Conservation (phyloP, 2,113 vertebrate species). For the Platysteira castanea region DNA sequence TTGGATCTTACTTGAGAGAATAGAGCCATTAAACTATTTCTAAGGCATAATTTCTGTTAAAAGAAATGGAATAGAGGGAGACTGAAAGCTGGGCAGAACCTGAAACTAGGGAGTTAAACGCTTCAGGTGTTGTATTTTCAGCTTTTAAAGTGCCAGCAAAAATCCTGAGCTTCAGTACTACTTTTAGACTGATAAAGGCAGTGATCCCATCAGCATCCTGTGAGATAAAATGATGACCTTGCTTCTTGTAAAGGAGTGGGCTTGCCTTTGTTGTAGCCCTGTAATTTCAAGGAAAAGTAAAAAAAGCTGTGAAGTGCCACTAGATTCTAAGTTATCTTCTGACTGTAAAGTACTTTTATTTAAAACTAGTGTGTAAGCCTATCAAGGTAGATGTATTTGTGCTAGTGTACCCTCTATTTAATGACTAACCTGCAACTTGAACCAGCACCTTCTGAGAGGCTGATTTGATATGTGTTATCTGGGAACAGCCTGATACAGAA, state of each 20-base stretch:
- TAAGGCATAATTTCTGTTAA: not conserved
- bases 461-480: not conserved
- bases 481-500: not conserved
- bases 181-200: not conserved
- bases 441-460: not conserved
- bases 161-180: not conserved
- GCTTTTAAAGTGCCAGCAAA: not conserved
- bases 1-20: not conserved
- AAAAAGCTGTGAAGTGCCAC: not conserved
- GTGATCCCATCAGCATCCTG: not conserved
- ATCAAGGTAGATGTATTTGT: not conserved
- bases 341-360: not conserved
- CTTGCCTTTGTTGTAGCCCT: not conserved
- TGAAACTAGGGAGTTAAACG: not conserved
- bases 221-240: not conserved
- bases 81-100: not conserved
- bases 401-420: not conserved
- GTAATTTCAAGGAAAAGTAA: not conserved
- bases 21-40: not conserved
- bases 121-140: not conserved
- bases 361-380: not conserved
- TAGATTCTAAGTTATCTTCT: not conserved
- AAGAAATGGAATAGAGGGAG: not conserved
- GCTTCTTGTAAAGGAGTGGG: not conserved
- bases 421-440: not conserved